Conservation (phyloP, 2,113 vertebrate genomes). For the Cebidichthys violaceus region DNA sequence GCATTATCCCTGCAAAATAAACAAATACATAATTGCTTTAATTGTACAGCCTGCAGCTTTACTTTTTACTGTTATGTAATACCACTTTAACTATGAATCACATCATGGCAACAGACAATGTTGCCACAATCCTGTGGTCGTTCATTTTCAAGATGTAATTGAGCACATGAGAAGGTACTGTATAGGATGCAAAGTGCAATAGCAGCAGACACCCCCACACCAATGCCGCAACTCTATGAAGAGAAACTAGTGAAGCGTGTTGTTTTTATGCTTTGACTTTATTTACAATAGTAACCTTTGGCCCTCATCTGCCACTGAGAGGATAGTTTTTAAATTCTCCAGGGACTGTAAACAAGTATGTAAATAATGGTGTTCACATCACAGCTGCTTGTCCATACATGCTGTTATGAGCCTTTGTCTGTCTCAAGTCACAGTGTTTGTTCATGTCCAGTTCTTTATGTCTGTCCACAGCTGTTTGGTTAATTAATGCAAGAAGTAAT, state of each 20-base stretch:
- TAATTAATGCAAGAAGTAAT: neutral
- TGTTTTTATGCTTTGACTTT: neutral
- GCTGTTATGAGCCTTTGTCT: neutral
- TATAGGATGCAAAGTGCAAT: neutral
- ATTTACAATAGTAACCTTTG: conserved; percentile 3
- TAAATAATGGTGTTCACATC: neutral
- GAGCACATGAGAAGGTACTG: too few species aligned
- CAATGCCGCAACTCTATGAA: neutral
- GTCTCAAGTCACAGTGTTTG: neutral
- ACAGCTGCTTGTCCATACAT: neutral
- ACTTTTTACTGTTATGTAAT: neutral
- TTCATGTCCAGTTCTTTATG: neutral
- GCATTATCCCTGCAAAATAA: too few species aligned
- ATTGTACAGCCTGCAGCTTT: neutral
- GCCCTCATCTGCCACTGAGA: neutral
- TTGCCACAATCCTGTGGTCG: neutral
- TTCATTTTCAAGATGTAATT: neutral
- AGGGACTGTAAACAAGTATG: neutral
- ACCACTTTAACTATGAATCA: neutral
- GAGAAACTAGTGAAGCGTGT: neutral
- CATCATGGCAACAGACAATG: neutral
- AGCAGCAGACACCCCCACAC: neutral
- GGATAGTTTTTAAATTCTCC: neutral
- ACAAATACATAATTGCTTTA: too few species aligned
- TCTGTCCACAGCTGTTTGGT: neutral